phyloP scores from a whole-genome alignment of 1,140 invertebrate genomes.

The Drosophila parvula region DNA sequence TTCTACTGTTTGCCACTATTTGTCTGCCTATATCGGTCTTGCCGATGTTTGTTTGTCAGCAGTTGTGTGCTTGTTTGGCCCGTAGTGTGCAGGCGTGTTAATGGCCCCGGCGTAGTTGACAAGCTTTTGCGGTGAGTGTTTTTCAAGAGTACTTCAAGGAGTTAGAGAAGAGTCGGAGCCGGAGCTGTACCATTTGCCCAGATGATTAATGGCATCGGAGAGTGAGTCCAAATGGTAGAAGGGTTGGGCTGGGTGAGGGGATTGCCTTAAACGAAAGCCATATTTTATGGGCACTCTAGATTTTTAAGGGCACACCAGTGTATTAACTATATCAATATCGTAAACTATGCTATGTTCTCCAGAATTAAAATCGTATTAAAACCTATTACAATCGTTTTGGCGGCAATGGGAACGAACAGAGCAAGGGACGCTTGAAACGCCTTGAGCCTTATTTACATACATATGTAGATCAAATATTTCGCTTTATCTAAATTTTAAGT shows the following conservation, averaged over 20 bases:
- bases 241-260: background rate
- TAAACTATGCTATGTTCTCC: background rate
- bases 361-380: background rate
- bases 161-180: slow-evolving; percentile 9
- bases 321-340: background rate
- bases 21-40: slow-evolving; percentile 23
- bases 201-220: slow-evolving; percentile 64
- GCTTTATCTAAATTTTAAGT: background rate
- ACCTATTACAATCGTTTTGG: too few relatives aligned
- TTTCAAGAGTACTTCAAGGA: slow-evolving; percentile 39
- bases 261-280: slow-evolving; percentile 2
- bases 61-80: slow-evolving; percentile 20
- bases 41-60: slow-evolving; percentile 21
- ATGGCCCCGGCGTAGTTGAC: slow-evolving; percentile 75
- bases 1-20: slow-evolving; percentile 28
- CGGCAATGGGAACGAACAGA: too few relatives aligned
- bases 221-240: slow-evolving; percentile 4
- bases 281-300: background rate
- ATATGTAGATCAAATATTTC: background rate
- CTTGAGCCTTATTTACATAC: background rate
- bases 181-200: slow-evolving; percentile 51
- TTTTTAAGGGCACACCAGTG: slow-evolving; percentile 1
- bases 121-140: slow-evolving; percentile 69
- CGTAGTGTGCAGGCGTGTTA: slow-evolving; percentile 66
- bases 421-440: too few relatives aligned